Base-by-base conservation (phyloP, 2,888 invertebrate genomes). In the Caenorhabditis wallacei region DNA sequence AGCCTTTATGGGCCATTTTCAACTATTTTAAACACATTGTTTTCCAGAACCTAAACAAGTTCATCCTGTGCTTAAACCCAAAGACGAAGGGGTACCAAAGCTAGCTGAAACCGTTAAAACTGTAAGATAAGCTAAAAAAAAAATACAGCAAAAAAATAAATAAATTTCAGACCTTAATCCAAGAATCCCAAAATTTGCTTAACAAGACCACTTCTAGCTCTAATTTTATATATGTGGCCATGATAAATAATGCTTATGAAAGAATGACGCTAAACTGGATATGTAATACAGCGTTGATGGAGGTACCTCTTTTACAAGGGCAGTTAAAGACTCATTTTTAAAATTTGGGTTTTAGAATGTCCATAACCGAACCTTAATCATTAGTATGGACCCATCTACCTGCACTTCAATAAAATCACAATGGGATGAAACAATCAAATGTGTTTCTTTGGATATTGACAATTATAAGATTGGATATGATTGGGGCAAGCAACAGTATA, bases 201-300 rank as follows among this genome's bases (percentile, higher is more conserved):
- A 43, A 69, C 30, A 53, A 22, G 46, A 78, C 71, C n/a, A 35
- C 26, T 4, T 11, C n/a, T 1, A 7, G 30, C 13, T 53, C 72
- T 1, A 37, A 69, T 5, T 85, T 87, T 43, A 68, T 85, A 30
- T 86, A 86, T 56, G 69, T 87, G 22, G 80, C 81, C 0, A 69
- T 87, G 63, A 76, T 91, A 24, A 91, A 91, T 66, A 75, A 86
- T 0, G 91, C 90, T 7, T 91, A 90, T 63, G 76, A 87, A 30
- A 84, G 86, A 18, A 68, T 91, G 64, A 91, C 91, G 8, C 71
- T 88, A 13, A 91, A 91, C 68, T 91, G 90, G 88, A 85, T 91
- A 64, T 91, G 91, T 79, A 91, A 91, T 75, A 84, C 86, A 3
- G 87, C 84, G 3, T 63, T 71, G 2, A 86, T 91, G 64, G 71